Conservation (phyloP, 2,797 vertebrate genomes). For the Dendrocincla tyrannina region DNA sequence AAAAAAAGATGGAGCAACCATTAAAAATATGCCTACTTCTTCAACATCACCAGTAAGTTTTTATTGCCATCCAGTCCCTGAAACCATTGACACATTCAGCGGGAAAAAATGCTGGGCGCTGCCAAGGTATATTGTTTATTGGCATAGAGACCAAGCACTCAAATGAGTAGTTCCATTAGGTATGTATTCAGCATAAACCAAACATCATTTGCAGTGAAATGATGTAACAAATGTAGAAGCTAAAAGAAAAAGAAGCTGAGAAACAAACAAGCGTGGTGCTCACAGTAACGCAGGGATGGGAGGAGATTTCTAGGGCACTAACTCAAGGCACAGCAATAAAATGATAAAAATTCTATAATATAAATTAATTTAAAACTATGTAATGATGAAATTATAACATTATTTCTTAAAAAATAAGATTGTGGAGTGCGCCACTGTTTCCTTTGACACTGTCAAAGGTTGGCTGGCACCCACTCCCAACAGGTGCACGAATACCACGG, state of each 20-base stretch:
- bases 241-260: neutral
- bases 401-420: neutral
- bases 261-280: fast-evolving
- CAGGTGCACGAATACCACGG: neutral
- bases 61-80: neutral
- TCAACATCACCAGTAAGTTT: neutral
- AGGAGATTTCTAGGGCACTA: neutral
- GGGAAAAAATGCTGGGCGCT: slow-evolving; percentile 36
- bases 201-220: neutral
- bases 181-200: slow-evolving; percentile 61
- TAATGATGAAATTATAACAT: neutral
- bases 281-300: fast-evolving
- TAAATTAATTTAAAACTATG: neutral
- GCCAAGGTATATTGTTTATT: slow-evolving; percentile 63
- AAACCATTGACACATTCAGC: neutral
- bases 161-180: slow-evolving; percentile 43
- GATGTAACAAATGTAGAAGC: neutral
- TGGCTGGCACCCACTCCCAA: neutral
- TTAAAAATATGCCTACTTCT: neutral
- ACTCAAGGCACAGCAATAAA: neutral
- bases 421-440: fast-evolving
- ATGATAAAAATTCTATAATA: neutral
- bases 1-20: fast-evolving
- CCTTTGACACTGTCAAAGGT: neutral
- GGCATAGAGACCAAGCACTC: slow-evolving; percentile 20